These are phyloP conservation scores for Pelodiscus sinensis DNA, from an alignment of 2,113 vertebrate genomes.

Conservation along the genomic window DNA sequence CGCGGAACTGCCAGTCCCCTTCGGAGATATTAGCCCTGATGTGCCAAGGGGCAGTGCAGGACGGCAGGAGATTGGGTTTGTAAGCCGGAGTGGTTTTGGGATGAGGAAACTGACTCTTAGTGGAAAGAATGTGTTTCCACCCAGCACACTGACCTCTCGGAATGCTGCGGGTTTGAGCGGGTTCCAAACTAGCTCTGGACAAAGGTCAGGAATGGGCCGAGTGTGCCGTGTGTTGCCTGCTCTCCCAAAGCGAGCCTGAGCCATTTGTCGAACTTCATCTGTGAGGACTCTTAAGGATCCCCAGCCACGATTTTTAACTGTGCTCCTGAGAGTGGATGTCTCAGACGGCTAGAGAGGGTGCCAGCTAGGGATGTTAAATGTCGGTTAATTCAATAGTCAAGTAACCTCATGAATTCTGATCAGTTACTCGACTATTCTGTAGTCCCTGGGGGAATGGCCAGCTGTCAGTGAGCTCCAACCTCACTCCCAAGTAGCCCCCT, in stretches of 20 bases:
- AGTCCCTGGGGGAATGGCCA: no score
- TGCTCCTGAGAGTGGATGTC: accelerated
- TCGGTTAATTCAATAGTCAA: no score
- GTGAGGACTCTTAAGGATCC: neutral
- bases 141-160: neutral
- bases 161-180: constrained; percentile 5
- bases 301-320: neutral
- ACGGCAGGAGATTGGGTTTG: neutral
- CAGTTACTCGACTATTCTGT: no score
- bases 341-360: accelerated
- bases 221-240: constrained; percentile 44
- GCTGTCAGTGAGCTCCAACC: no score
- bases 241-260: constrained; percentile 28
- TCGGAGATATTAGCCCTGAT: neutral
- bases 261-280: neutral
- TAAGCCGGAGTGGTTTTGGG: neutral
- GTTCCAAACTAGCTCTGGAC: constrained; percentile 41
- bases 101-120: constrained; percentile 9
- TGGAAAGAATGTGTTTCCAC: constrained; percentile 48
- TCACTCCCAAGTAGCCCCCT: no score
- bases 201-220: constrained; percentile 30
- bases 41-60: neutral
- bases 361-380: no score
- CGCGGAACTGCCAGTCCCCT: neutral
- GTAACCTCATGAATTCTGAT: no score